Evolutionary conservation across 1,140 invertebrate genomes (phyloP).

Genomic region (Caenorhabditis tropicalis): DNA sequence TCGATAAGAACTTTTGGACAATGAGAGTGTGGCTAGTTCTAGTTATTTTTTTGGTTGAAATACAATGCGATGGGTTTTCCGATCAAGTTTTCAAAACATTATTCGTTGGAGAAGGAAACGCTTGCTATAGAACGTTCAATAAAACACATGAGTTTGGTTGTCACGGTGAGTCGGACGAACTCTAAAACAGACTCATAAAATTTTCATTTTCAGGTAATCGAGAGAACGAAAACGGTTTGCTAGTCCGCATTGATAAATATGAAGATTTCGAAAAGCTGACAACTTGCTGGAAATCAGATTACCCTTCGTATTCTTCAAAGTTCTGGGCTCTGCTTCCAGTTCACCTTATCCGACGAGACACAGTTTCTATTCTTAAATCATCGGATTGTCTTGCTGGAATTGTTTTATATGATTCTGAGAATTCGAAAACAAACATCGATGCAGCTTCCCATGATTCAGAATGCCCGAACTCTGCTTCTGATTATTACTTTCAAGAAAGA

Average conservation of each 20-base stretch:
- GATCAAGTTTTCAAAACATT: conserved; percentile 18
- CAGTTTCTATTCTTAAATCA: background rate
- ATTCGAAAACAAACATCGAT: background rate
- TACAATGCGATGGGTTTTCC: background rate
- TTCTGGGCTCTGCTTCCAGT: background rate
- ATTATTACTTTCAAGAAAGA: background rate
- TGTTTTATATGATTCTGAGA: background rate
- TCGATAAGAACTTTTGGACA: background rate
- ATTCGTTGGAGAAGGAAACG: background rate
- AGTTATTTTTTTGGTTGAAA: background rate
- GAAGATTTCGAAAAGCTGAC: conserved; percentile 22
- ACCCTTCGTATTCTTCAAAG: background rate
- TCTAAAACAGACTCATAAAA: background rate
- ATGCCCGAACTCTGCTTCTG: conserved; percentile 1
- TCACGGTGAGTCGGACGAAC: background rate
- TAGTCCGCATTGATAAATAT: background rate
- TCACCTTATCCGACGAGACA: background rate
- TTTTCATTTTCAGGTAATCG: background rate
- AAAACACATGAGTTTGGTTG: conserved; percentile 22
- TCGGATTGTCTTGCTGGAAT: background rate
- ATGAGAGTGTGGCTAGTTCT: conserved; percentile 5
- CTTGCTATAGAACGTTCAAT: conserved; percentile 9
- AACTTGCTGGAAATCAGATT: background rate
- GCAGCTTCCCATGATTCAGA: background rate
- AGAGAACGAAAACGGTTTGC: background rate